Percentiles rank a stretch among this genome's conserved stretches.
These are phyloP conservation scores for Venusia cambrica DNA, from an alignment of 2,888 invertebrate species.

Conservation along the genomic window DNA sequence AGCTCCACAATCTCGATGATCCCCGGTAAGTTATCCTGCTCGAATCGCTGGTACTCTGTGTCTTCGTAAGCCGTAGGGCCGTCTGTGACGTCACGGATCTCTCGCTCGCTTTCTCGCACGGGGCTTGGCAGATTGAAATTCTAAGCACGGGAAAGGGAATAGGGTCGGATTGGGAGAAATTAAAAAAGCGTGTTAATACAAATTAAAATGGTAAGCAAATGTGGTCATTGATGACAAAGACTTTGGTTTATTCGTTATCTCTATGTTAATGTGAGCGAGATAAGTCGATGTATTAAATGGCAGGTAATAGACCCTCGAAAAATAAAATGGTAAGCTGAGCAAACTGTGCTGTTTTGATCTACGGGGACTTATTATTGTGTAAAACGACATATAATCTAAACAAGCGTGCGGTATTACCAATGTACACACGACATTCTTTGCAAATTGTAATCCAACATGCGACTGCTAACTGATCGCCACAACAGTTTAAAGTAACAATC, in stretches of 20 bases:
- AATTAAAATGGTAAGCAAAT: slow-evolving; percentile 60
- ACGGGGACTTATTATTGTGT: slow-evolving; percentile 6
- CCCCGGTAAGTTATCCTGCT: slow-evolving; percentile 44
- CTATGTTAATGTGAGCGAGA: no score
- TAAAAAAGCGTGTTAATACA: slow-evolving; percentile 82
- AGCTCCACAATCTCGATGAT: slow-evolving; percentile 66
- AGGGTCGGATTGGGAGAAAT: slow-evolving; percentile 66
- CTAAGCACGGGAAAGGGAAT: slow-evolving; percentile 69
- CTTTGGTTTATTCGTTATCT: no score
- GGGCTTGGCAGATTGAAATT: slow-evolving; percentile 73
- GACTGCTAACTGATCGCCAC: slow-evolving; percentile 45
- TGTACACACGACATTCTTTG: slow-evolving; percentile 39
- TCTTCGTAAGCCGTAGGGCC: slow-evolving; percentile 53
- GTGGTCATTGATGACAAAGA: slow-evolving; percentile 57
- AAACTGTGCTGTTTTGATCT: no score
- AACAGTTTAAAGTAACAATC: slow-evolving; percentile 41
- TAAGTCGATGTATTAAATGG: no score
- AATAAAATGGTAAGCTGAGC: no score
- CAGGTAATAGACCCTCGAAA: no score
- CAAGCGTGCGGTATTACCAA: slow-evolving; percentile 40
- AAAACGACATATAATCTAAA: slow-evolving; percentile 14
- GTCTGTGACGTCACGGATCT: slow-evolving; percentile 58
- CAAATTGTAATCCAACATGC: slow-evolving; percentile 70
- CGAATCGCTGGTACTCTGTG: slow-evolving; percentile 53
- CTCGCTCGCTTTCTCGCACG: slow-evolving; percentile 49